Conservation (phyloP, 2,797 vertebrate species). For the Delichon dasypus region DNA sequence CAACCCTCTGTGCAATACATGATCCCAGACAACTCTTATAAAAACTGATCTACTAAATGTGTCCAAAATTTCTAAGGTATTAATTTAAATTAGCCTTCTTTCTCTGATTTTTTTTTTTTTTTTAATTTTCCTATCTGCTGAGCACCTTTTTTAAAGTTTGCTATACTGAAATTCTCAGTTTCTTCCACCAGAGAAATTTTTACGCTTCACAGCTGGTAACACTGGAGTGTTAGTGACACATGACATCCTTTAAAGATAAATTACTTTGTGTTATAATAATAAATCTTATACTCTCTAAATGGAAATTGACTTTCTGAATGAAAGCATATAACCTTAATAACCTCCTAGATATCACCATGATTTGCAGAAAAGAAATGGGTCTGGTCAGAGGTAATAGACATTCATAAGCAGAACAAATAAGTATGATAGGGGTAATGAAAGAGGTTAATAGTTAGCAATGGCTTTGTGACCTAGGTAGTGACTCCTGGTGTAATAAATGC, state of each 20-base stretch:
- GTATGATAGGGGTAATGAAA: not conserved
- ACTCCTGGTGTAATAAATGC: not conserved
- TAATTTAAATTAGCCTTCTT: not conserved
- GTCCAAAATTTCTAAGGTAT: not conserved
- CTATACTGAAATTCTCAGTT: not conserved
- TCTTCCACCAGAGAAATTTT: not conserved
- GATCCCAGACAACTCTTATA: not conserved
- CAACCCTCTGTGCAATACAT: not conserved
- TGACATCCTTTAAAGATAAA: conserved; percentile 28
- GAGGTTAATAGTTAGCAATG: not conserved
- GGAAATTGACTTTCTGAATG: conserved; percentile 53
- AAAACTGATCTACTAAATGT: not conserved
- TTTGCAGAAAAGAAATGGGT: conserved; percentile 2
- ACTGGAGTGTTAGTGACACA: not conserved
- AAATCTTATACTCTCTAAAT: conserved; percentile 34
- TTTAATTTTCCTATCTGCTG: not conserved
- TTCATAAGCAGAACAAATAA: not conserved
- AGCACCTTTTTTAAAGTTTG: not conserved
- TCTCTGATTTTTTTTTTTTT: not conserved
- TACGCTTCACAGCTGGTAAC: not conserved
- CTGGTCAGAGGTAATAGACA: not conserved
- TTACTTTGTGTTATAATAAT: conserved; percentile 3
- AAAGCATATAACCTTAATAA: conserved; percentile 23
- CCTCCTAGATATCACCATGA: not conserved
- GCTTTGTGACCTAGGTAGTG: not conserved